Evolutionary conservation across 2,113 vertebrate genomes (phyloP).

Genomic region (Chrysochloris asiatica): DNA sequence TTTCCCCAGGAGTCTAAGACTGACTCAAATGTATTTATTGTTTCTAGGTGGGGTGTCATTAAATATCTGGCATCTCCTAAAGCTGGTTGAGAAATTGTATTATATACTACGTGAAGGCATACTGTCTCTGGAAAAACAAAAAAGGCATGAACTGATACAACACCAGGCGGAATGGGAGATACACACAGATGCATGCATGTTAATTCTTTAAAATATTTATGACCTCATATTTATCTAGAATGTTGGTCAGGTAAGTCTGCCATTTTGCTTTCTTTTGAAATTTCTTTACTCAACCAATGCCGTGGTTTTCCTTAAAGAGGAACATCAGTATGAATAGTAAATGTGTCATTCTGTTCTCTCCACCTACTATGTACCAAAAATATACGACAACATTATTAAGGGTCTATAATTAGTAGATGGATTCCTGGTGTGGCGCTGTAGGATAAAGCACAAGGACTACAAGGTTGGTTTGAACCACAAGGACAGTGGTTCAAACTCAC

Average conservation of each 20-base stretch:
- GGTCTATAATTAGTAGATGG: neutral
- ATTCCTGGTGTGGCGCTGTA: too few relatives aligned
- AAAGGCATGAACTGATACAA: constrained; percentile 76
- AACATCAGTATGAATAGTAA: neutral
- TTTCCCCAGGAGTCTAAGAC: constrained; percentile 87
- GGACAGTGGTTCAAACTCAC: too few relatives aligned
- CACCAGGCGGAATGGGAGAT: constrained; percentile 61
- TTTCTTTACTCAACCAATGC: neutral
- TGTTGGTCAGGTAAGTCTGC: neutral
- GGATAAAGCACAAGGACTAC: too few relatives aligned
- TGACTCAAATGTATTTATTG: constrained; percentile 89
- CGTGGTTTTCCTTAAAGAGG: neutral
- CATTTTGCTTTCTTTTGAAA: neutral
- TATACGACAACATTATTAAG: neutral
- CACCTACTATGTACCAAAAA: neutral
- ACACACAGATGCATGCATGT: constrained; percentile 63
- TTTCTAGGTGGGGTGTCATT: constrained; percentile 89
- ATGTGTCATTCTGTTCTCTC: neutral
- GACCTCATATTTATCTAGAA: neutral
- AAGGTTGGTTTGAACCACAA: too few relatives aligned
- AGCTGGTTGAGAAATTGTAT: constrained; percentile 82
- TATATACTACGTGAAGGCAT: constrained; percentile 80
- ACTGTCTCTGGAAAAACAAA: constrained; percentile 76
- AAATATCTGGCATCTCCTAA: constrained; percentile 90
- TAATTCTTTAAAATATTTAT: constrained; percentile 59